Percentiles rank a stretch among this genome's conserved stretches.
phyloP scores from a whole-genome alignment of 2,888 invertebrate species.

The Meteorus cinctellus region DNA sequence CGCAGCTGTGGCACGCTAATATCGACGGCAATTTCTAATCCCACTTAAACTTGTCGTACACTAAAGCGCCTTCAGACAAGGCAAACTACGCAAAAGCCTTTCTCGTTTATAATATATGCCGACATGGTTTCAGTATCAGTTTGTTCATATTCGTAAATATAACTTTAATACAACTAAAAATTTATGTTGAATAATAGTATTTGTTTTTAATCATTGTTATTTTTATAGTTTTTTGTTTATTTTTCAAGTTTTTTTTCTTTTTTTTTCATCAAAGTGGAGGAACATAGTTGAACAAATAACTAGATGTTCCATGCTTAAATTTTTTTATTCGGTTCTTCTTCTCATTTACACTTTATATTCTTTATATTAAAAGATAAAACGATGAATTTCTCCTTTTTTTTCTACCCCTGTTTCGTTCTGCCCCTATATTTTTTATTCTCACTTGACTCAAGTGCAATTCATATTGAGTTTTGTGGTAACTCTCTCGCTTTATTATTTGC shows the following conservation, averaged over 20 bases:
- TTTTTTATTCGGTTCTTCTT: conserved; percentile 9
- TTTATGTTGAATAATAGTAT: conserved; percentile 19
- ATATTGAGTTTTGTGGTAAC: conserved; percentile 28
- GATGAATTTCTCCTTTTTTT: background rate
- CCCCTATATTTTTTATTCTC: conserved; percentile 19
- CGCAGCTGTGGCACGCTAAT: conserved; percentile 48
- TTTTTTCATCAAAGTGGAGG: background rate
- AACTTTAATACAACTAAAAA: conserved; percentile 30
- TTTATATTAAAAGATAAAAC: background rate
- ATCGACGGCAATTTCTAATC: conserved; percentile 56
- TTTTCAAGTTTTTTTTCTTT: conserved; percentile 17
- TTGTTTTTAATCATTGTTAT: background rate
- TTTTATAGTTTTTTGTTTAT: conserved; percentile 4
- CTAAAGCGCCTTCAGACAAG: conserved; percentile 26
- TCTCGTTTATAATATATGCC: conserved; percentile 29
- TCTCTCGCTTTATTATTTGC: conserved; percentile 42
- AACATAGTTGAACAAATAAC: background rate
- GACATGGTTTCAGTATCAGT: background rate
- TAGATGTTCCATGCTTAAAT: conserved; percentile 37
- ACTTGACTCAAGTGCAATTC: conserved; percentile 28
- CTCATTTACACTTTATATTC: too few relatives aligned
- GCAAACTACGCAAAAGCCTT: conserved; percentile 25
- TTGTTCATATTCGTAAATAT: conserved; percentile 24
- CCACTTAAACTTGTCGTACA: conserved; percentile 53
- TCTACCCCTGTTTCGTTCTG: conserved; percentile 24